A percentile compares a stretch with the other conserved stretches of the same genome.
These are phyloP conservation scores for Coregonus suidteri DNA, from an alignment of 2,797 vertebrate species.

Conservation along the genomic window DNA sequence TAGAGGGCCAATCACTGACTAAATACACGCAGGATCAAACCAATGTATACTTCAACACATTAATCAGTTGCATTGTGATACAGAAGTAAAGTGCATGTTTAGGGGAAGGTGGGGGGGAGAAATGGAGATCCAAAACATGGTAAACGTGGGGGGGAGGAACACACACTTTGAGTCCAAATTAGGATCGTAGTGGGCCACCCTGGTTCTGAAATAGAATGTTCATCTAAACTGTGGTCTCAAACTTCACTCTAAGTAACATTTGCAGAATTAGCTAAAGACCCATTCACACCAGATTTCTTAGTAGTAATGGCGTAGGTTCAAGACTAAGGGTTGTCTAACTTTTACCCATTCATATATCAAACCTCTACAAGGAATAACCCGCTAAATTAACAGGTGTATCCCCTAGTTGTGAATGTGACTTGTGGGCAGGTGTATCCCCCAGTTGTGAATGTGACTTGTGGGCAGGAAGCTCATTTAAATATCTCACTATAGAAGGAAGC, in stretches of 20 bases:
- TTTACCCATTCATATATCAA: too few relatives aligned
- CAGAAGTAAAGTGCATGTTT: background rate
- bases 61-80: background rate
- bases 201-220: conserved; percentile 40
- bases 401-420: too few relatives aligned
- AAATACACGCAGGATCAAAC: conserved; percentile 21
- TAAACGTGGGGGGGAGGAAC: background rate
- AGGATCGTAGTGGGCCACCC: background rate
- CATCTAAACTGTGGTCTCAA: conserved; percentile 20
- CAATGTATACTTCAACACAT: background rate
- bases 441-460: too few relatives aligned
- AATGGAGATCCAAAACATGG: conserved; percentile 1
- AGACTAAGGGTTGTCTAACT: too few relatives aligned
- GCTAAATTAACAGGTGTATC: too few relatives aligned
- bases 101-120: background rate
- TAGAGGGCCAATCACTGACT: conserved; percentile 26
- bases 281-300: too few relatives aligned
- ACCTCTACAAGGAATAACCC: too few relatives aligned
- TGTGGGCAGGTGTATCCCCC: too few relatives aligned
- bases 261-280: background rate
- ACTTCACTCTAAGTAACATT: background rate
- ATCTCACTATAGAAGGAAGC: too few relatives aligned
- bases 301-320: too few relatives aligned
- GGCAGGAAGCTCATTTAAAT: background rate
- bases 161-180: background rate